phyloP scores from a whole-genome alignment of 2,888 invertebrate species.

The Chymomyza fuscimana region DNA sequence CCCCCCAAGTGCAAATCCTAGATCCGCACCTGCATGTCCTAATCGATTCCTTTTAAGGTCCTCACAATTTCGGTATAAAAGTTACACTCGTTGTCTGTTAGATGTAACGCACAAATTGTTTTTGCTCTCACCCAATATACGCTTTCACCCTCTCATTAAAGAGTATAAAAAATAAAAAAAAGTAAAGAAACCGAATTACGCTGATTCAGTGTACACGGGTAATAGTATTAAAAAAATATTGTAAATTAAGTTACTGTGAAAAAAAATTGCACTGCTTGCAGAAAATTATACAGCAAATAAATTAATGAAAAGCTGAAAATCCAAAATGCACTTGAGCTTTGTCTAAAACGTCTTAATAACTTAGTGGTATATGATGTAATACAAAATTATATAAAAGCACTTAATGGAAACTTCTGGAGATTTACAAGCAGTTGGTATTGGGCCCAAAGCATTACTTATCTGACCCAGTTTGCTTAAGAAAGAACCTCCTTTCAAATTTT shows the following conservation, averaged over 20 bases:
- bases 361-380: conserved; percentile 9
- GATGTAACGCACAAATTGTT: neutral
- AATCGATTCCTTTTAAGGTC: too few relatives aligned
- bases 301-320: neutral
- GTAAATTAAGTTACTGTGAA: conserved; percentile 12
- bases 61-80: too few relatives aligned
- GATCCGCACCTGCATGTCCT: too few relatives aligned
- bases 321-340: conserved; percentile 11
- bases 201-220: neutral
- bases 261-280: conserved; percentile 15
- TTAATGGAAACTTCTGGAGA: neutral
- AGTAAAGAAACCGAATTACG: neutral
- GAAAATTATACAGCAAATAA: conserved; percentile 3
- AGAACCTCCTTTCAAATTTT: too few relatives aligned
- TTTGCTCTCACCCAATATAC: too few relatives aligned
- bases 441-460: too few relatives aligned
- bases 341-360: conserved; percentile 8
- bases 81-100: too few relatives aligned
- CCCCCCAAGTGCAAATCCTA: too few relatives aligned
- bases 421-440: neutral
- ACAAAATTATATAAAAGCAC: neutral
- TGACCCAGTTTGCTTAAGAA: too few relatives aligned
- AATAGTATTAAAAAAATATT: neutral
- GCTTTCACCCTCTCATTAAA: too few relatives aligned
- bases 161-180: conserved; percentile 1